Evolutionary conservation across 2,888 invertebrate species (phyloP), one percentile per base, ranked within the genome.

Genomic region (Agrotis puta): DNA sequence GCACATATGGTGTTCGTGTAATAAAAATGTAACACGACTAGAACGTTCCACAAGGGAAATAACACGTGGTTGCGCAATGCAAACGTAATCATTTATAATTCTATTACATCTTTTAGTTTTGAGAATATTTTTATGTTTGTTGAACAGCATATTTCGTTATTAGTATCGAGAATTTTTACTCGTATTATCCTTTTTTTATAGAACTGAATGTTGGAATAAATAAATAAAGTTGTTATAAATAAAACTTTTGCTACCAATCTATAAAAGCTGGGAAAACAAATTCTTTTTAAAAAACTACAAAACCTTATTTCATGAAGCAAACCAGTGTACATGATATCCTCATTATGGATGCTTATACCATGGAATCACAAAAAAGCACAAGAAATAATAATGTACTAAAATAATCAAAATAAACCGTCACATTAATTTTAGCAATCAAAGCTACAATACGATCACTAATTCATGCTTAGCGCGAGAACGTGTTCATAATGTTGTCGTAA

Each of bases 41-140:
- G 57, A 63, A 51, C 51, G n/a, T 45, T 59, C 43, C 82, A 24
- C 78, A 13, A 14, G 78, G 72, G 78, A 77, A 78, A 70, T 81
- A 78, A 76, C 51, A 16, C 51, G 20, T 5, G 33, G 59, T 43
- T 56, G 47, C 33, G 48, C 67, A 39, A 18, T 39, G 24, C 51
- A 64, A 51, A 69, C 59, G 64, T 62, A 14, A 81, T 61, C 50
- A 74, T 63, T 45, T 68, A 50, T 59, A 67, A 64, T 77, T 62
- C 33, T 63, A 54, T 59, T 53, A 20, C 24, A 62, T 63, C 11
- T 61, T 65, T 61, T 45, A 33, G 20, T 14, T 75, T 58, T 27
- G 39, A 14, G 18, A 67, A 64, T 63, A 43, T 43, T 58, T 53
- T 59, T 54, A 50, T 51, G 43, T 0, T 59, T 27, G 57, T 62